Conservation (phyloP, 2,113 vertebrate genomes). For the Heterotis niloticus region DNA sequence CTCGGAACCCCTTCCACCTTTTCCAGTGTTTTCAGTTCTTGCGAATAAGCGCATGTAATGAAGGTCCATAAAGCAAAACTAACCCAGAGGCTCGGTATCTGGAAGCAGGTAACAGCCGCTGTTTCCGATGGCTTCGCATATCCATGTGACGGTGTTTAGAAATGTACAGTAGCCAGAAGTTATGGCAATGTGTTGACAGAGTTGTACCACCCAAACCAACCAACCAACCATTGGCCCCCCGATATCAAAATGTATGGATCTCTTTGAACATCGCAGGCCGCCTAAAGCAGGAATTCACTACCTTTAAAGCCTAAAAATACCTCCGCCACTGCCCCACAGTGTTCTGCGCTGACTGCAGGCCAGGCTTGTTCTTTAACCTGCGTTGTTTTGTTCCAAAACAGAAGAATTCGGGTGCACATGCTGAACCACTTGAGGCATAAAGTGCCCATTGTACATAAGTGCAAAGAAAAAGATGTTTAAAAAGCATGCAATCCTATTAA, state of each 20-base stretch:
- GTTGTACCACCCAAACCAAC: too few relatives aligned
- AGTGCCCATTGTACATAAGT: conserved; percentile 50
- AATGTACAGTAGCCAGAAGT: conserved; percentile 6
- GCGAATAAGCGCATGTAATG: too few relatives aligned
- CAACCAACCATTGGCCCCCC: conserved; percentile 15
- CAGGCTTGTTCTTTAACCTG: conserved; percentile 64
- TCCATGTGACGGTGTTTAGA: neutral
- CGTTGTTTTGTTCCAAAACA: conserved; percentile 56
- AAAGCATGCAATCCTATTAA: conserved; percentile 63
- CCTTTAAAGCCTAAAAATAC: conserved; percentile 65
- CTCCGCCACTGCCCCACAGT: conserved; percentile 42
- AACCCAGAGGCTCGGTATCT: too few relatives aligned
- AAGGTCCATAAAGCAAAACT: too few relatives aligned
- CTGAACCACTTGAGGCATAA: conserved; percentile 56
- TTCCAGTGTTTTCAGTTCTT: too few relatives aligned
- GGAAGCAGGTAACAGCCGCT: too few relatives aligned
- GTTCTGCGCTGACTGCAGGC: conserved; percentile 58
- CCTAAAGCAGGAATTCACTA: conserved; percentile 58
- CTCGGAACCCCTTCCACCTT: too few relatives aligned
- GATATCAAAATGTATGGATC: conserved; percentile 63
- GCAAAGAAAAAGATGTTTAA: conserved; percentile 48
- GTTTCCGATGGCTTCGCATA: neutral
- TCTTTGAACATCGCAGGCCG: conserved; percentile 58
- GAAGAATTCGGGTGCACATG: conserved; percentile 54
- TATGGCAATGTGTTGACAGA: neutral